Conservation (phyloP, 2,888 invertebrate genomes). For the Drosophila kanekoi region DNA sequence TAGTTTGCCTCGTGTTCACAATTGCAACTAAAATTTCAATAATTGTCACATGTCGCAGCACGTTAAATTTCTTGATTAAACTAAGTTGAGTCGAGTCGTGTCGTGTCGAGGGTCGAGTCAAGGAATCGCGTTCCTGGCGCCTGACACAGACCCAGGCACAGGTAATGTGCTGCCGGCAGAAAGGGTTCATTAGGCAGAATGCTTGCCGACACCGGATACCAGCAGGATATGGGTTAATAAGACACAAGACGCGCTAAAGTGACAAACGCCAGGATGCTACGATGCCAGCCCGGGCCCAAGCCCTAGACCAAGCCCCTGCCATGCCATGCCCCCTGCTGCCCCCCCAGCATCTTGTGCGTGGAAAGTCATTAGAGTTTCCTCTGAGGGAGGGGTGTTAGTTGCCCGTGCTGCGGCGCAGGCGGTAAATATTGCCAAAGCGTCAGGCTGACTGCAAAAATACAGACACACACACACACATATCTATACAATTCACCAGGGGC, state of each 20-base stretch:
- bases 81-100: slow-evolving; percentile 36
- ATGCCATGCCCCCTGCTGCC: neutral
- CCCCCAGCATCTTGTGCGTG: slow-evolving; percentile 59
- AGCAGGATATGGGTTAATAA: slow-evolving; percentile 75
- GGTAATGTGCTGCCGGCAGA: slow-evolving; percentile 27
- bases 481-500: slow-evolving; percentile 27
- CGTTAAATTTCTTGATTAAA: slow-evolving; percentile 73
- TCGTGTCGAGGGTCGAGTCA: slow-evolving; percentile 10
- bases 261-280: slow-evolving; percentile 38
- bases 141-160: slow-evolving; percentile 7
- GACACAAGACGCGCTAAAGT: slow-evolving; percentile 65
- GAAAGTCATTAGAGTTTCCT: slow-evolving; percentile 67
- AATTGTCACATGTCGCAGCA: slow-evolving; percentile 72
- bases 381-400: slow-evolving; percentile 46
- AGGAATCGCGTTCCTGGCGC: slow-evolving; percentile 30
- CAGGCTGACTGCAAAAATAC: slow-evolving; percentile 45
- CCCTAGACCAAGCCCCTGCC: no score
- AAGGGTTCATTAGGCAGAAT: slow-evolving; percentile 75
- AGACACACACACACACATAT: slow-evolving; percentile 33
- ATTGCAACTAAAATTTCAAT: slow-evolving; percentile 64
- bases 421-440: slow-evolving; percentile 57
- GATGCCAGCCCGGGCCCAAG: slow-evolving; percentile 8
- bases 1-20: slow-evolving; percentile 44
- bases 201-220: slow-evolving; percentile 54
- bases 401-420: slow-evolving; percentile 34